These are phyloP conservation scores for Dinoponera quadriceps DNA, from an alignment of 1,140 invertebrate genomes.

Conservation along the genomic window DNA sequence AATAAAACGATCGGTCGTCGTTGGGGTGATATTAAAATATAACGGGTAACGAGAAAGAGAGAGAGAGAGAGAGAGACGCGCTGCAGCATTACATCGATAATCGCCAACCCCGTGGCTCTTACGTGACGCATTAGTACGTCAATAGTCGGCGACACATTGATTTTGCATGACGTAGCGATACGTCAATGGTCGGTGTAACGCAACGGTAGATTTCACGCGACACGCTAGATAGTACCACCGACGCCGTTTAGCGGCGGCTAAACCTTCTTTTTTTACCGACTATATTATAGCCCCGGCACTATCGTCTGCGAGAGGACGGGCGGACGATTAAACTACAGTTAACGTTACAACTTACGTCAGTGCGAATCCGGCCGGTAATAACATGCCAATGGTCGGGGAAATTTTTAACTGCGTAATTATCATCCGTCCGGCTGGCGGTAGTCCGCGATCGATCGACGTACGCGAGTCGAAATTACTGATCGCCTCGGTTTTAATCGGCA, in stretches of 20 bases:
- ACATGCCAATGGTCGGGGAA: constrained; percentile 3
- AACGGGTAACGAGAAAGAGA: constrained; percentile 31
- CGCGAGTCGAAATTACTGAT: constrained; percentile 26
- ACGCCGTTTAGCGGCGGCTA: not conserved
- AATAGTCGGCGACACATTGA: constrained; percentile 47
- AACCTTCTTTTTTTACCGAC: not conserved
- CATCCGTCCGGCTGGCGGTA: not conserved
- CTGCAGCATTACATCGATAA: constrained; percentile 38
- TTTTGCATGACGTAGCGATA: constrained; percentile 67
- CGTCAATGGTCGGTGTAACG: constrained; percentile 51
- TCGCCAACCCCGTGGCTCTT: constrained; percentile 9
- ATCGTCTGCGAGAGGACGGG: not conserved
- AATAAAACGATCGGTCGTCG: constrained; percentile 28
- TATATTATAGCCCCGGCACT: not conserved
- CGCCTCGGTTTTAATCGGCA: constrained; percentile 24
- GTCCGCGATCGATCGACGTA: not conserved
- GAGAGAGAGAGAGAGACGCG: too few relatives aligned
- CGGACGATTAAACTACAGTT: constrained; percentile 26
- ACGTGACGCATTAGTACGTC: constrained; percentile 48
- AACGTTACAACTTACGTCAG: not conserved
- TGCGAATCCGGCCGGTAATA: constrained; percentile 37
- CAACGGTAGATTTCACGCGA: constrained; percentile 3
- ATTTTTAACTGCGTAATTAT: constrained; percentile 22
- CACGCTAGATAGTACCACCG: not conserved
- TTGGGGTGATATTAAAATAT: constrained; percentile 32